Base-by-base conservation (phyloP, 2,113 vertebrate genomes). In the human region DNA sequence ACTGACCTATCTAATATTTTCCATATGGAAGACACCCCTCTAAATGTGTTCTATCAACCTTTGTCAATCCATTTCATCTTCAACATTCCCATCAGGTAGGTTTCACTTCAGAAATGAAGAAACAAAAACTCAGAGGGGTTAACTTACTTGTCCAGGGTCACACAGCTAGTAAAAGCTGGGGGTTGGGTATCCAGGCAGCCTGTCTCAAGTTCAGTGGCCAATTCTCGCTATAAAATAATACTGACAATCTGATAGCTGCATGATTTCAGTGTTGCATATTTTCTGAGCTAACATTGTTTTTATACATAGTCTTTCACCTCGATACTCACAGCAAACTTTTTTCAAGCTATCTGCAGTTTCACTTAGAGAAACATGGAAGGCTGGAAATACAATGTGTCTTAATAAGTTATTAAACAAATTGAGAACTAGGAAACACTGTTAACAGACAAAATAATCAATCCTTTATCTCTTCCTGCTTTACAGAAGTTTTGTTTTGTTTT, bases 321-420 rank as follows among this genome's bases (percentile, higher is more conserved):
- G 16, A 40, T 86, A 30, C 22, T 66, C 35, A 59, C 25, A 81
- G 64, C 92, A 6, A 83, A 83, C n/a, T 40, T 78, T 97, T 97
- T 97, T 95, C 84, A 95, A 90, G 75, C 92, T 96, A 88, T 79
- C 87, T 97, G 92, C 70, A 89, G 79, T 96, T 98, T 97, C 20
- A 90, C 12, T 95, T 59, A 89, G 79, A 95, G 81, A 93, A 97
- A 7, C 16, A 78, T 81, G 50, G 68, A 87, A 93, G 92, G 35
- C 61, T 97, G 94, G 55, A 97, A 80, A 50, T 79, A 66, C 59
- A 66, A 64, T 38, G 38, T 82, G 59, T 97, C 92, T 35, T 97
- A 85, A 23, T 93, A 57, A 93, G 68, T 61, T 81, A 86, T 27
- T 13, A 82, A 66, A 72, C 10, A 40, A 76, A 27, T 59, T 35